Evolutionary conservation across 1,140 invertebrate species (phyloP), one percentile per base, ranked within the genome.

Genomic region (Rhopalosiphum maidis): DNA sequence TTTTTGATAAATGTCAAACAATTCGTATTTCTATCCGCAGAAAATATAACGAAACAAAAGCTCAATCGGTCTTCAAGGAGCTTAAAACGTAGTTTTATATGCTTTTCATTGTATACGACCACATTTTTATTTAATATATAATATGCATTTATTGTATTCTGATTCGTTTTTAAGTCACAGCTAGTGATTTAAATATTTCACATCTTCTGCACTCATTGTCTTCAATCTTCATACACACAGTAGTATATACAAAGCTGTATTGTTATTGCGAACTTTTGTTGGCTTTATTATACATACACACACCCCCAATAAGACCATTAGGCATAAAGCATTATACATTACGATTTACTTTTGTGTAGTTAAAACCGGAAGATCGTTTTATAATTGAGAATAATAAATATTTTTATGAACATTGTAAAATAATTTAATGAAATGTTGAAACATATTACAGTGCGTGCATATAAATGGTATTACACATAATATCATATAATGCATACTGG

Each of bases 371-470:
- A 85, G 83, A 85, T 85, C 8, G 41, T 85, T 85, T 2, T 85
- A 41, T 41, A 85, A 85, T 43, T 85, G 23, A 85, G 37, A 85
- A 85, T 9, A 85, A 25, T 43, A 85, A 85, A 85, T 85, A 85
- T 43, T 85, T 85, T 85, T 85, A 85, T 85, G 83, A 41, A 85
- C 37, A 41, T 30, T 41, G 83, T 85, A 41, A 85, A 85, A 43
- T 85, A 85, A 41, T 85, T 85, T 85, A 85, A 85, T 85, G 7
- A 37, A 83, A 83, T 22, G 22, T 85, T 77, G 8, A 30, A 25
- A 25, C 83, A 41, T 77, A 77, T 77, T 77, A 77, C 60, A 35
- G 11, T 4, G 15, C 4, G 15, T 77, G 1, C 41, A 41, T 77
- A n/a, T 18, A 21, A 7, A 68, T 68, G 30, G 25, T 68, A 68